Evolutionary conservation across 2,797 vertebrate genomes (phyloP).

Genomic region (Buceros bicornis): DNA sequence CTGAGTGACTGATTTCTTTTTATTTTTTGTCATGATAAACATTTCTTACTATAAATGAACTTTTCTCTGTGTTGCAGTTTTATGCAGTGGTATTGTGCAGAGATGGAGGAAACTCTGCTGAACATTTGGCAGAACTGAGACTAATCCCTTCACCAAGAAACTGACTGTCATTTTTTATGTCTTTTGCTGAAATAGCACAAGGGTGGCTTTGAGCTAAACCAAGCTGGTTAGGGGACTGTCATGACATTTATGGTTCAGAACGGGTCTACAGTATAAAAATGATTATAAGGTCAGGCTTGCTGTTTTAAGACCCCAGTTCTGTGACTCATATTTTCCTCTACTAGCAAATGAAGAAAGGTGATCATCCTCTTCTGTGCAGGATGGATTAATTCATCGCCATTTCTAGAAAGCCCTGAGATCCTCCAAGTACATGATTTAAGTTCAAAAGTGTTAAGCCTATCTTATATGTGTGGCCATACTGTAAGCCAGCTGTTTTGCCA

Average conservation of each 20-base stretch:
- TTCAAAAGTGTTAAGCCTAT: not conserved
- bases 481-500: not conserved
- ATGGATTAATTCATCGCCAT: not conserved
- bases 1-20: not conserved
- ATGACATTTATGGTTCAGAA: not conserved
- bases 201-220: not conserved
- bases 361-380: not conserved
- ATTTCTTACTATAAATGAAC: not conserved
- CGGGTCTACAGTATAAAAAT: not conserved
- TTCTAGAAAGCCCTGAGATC: not conserved
- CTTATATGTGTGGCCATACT: not conserved
- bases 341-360: not conserved
- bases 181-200: not conserved
- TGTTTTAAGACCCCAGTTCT: not conserved
- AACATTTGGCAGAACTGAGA: not conserved
- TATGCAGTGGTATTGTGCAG: not conserved
- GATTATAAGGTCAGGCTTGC: not conserved
- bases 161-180: not conserved
- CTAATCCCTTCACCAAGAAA: not conserved
- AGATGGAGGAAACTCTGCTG: not conserved
- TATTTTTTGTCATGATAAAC: not conserved
- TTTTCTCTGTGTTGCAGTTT: not conserved
- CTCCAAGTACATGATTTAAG: not conserved
- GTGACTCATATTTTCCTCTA: not conserved
- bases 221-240: not conserved